Evolutionary conservation across 2,113 vertebrate genomes (phyloP).

Genomic region (Aspiorhynchus laticeps): DNA sequence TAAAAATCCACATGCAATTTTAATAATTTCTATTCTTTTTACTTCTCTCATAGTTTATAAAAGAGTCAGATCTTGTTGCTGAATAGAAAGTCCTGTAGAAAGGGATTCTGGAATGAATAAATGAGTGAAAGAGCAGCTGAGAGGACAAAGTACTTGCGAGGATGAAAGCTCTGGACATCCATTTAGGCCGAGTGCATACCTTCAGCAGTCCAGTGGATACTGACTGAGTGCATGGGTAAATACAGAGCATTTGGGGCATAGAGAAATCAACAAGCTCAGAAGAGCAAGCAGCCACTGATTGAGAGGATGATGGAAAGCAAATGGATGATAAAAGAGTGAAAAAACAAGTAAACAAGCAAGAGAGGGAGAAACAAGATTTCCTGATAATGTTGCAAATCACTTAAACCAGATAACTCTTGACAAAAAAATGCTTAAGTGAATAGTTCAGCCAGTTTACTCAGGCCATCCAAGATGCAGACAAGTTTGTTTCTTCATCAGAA

Average conservation of each 20-base stretch:
- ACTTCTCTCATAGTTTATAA: slow-evolving; percentile 35
- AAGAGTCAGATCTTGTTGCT: slow-evolving; percentile 1
- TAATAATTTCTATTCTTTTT: slow-evolving; percentile 48
- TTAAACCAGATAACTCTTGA: neutral
- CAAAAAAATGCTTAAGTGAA: neutral
- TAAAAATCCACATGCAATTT: slow-evolving; percentile 49
- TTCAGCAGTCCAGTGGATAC: neutral
- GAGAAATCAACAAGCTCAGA: slow-evolving; percentile 28
- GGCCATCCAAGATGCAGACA: neutral
- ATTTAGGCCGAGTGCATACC: slow-evolving; percentile 40
- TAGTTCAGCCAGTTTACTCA: neutral
- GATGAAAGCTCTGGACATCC: slow-evolving; percentile 40
- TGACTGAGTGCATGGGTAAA: slow-evolving; percentile 29
- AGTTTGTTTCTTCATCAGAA: neutral
- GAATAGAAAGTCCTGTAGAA: slow-evolving; percentile 16
- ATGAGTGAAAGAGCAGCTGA: slow-evolving; percentile 30
- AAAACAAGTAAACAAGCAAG: neutral
- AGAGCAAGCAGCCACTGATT: slow-evolving; percentile 15
- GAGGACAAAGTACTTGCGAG: slow-evolving; percentile 23
- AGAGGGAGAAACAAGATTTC: neutral
- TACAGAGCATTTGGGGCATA: slow-evolving; percentile 10
- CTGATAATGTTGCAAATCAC: neutral
- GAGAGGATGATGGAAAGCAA: slow-evolving; percentile 24
- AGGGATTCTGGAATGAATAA: slow-evolving; percentile 23
- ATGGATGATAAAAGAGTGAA: slow-evolving; percentile 10